Percentiles rank a stretch among this genome's conserved stretches.
Conservation (phyloP, 2,888 invertebrate species). For the Actias luna region DNA sequence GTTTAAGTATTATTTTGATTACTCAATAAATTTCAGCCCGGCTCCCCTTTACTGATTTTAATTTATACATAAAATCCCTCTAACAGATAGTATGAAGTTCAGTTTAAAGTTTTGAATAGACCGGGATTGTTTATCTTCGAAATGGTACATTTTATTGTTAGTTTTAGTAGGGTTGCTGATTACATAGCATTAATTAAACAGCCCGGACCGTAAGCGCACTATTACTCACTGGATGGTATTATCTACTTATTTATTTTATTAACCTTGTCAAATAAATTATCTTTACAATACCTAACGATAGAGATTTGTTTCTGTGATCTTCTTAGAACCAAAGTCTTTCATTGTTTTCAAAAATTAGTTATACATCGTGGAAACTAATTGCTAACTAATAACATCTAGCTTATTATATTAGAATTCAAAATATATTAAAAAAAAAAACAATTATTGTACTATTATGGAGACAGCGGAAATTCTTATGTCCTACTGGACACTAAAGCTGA, state of each 20-base stretch:
- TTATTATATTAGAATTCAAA: no score
- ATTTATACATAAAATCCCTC: neutral
- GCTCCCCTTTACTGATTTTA: neutral
- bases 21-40: neutral
- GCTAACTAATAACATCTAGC: no score
- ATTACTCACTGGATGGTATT: constrained; percentile 4
- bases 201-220: constrained; percentile 8
- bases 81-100: constrained; percentile 9
- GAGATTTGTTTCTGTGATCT: neutral
- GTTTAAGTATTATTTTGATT: neutral
- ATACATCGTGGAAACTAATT: neutral
- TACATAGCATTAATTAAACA: constrained; percentile 21
- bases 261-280: neutral
- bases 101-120: constrained; percentile 17
- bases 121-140: constrained; percentile 19
- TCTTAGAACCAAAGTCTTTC: neutral
- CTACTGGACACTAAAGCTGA: no score
- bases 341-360: neutral
- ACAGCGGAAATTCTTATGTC: no score
- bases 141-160: constrained; percentile 22
- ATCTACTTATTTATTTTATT: constrained; percentile 10
- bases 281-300: neutral
- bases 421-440: no score
- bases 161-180: constrained; percentile 21
- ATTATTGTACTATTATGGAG: no score